Base-by-base conservation (phyloP, 2,888 invertebrate genomes). In the Sesia bembeciformis region DNA sequence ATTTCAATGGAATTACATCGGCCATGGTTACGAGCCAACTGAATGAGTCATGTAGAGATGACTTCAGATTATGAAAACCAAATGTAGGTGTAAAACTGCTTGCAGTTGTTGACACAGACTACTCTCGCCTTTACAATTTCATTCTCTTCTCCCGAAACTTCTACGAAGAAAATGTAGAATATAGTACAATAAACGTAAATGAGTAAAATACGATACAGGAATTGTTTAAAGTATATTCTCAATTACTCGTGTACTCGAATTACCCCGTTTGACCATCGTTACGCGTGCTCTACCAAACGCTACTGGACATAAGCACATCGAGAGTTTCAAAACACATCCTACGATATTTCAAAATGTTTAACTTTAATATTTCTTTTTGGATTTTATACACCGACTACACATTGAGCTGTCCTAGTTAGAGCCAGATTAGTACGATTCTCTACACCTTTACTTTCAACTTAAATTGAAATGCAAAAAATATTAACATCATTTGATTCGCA, bases 271-370 rank as follows among this genome's bases (percentile, higher is more conserved):
- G 42, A 56, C 38, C 23, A 61, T 58, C 56, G 54, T 60, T 62
- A 74, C 70, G 73, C 72, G 65, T 70, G 70, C 64, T 72, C 82
- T 78, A 81, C 74, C 76, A 70, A 70, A 63, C 38, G 73, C 87
- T 87, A 87, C 79, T 78, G 84, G 82, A 85, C 83, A 78, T 71
- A 88, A 88, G 88, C 88, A 88, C 87, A 88, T 79, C 81, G 74
- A 88, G 86, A 88, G 68, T 84, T 85, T 81, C 79, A 86, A 86
- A 87, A 86, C 84, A 84, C 81, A 77, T 79, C 79, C 84, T 87
- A 88, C 79, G 65, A 74, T 82, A 84, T 77, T 82, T 70, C 70
- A 81, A 81, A 85, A 81, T 78, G 74, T 76, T 75, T 71, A 64
- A 60, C 23, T 23, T 23, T 23, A 39, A 7, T 63, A 60, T 60